Evolutionary conservation across 2,888 invertebrate genomes (phyloP).

Genomic region (Helobdella robusta): DNA sequence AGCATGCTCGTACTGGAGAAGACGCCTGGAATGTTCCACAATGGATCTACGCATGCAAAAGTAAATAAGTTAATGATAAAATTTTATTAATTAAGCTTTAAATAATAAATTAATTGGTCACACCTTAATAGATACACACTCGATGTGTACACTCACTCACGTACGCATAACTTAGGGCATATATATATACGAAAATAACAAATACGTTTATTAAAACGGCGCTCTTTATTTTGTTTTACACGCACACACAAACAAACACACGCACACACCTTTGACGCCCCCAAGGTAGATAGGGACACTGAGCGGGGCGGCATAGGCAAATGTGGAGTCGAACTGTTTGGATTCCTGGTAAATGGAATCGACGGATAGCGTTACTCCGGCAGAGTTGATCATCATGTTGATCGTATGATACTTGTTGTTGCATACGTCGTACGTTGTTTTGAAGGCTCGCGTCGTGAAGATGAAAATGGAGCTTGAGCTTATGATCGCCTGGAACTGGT

Average conservation of each 20-base stretch:
- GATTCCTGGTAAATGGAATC: conserved; percentile 6
- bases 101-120: too few species aligned
- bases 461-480: conserved; percentile 15
- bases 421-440: conserved; percentile 27
- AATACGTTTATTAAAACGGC: too few species aligned
- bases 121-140: too few species aligned
- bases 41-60: conserved; percentile 25
- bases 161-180: too few species aligned
- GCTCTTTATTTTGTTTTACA: too few species aligned
- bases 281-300: conserved; percentile 27
- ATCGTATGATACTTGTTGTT: conserved; percentile 27
- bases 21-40: conserved; percentile 27
- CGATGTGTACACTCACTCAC: too few species aligned
- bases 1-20: conserved; percentile 16
- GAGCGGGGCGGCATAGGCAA: conserved; percentile 19
- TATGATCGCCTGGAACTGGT: conserved; percentile 25
- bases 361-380: conserved; percentile 14
- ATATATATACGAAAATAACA: too few species aligned
- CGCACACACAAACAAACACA: background rate
- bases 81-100: too few species aligned
- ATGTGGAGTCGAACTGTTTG: conserved; percentile 15
- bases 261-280: conserved; percentile 22
- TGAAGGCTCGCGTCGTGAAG: conserved; percentile 19
- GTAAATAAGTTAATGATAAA: background rate
- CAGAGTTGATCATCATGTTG: conserved; percentile 12